Conservation (phyloP, 92 coral and sea anemone genomes). For the Pocillopora grandis region DNA sequence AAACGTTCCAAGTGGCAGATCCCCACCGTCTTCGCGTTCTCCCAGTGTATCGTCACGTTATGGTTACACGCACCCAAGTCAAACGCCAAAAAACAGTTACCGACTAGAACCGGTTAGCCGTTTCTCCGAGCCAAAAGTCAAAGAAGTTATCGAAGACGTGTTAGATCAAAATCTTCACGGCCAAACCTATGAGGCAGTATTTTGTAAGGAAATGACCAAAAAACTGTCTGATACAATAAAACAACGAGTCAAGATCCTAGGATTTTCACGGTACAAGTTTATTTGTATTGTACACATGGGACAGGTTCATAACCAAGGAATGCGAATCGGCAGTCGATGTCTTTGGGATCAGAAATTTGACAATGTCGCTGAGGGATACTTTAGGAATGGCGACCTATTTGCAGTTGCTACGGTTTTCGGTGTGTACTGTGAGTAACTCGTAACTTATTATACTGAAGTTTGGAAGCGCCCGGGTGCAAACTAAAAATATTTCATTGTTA, state of each 20-base stretch:
- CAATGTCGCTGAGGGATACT: constrained; percentile 82
- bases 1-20: constrained; percentile 32
- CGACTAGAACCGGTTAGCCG: constrained; percentile 66
- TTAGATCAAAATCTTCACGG: constrained; percentile 65
- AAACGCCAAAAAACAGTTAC: constrained; percentile 58
- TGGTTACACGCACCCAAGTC: constrained; percentile 27
- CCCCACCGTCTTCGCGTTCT: constrained; percentile 62
- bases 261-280: constrained; percentile 80
- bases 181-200: constrained; percentile 59
- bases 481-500: not conserved
- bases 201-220: constrained; percentile 84
- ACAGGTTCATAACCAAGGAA: constrained; percentile 68
- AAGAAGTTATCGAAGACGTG: constrained; percentile 76
- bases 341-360: constrained; percentile 87
- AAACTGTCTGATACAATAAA: constrained; percentile 81
- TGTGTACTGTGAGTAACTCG: constrained; percentile 67
- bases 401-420: constrained; percentile 95
- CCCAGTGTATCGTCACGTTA: constrained; percentile 63
- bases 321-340: constrained; percentile 92
- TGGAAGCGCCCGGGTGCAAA: not conserved
- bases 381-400: constrained; percentile 77
- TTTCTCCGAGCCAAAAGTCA: constrained; percentile 74
- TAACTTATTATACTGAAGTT: not conserved
- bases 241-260: constrained; percentile 77
- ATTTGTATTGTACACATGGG: constrained; percentile 90